Evolutionary conservation across 2,888 invertebrate genomes (phyloP), one percentile per base, ranked within the genome.

Genomic region (Idaea biselata): DNA sequence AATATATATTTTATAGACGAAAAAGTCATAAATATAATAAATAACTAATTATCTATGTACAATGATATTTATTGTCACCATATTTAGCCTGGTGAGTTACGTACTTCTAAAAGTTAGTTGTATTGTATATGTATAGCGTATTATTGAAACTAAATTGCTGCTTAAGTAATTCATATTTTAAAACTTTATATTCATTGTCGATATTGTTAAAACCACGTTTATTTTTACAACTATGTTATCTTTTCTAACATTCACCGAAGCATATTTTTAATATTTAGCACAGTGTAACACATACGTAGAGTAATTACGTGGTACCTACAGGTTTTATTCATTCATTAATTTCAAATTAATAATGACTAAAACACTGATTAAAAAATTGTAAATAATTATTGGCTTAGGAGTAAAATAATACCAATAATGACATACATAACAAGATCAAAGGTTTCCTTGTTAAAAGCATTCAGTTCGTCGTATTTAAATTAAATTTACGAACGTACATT

Each of bases 11-110:
- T 73, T 71, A 72, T 68, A 75, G 79, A 80, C 78, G 78, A 78
- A 77, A 76, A 77, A 78, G 71, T 68, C 56, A 65, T 62, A 62
- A 64, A 60, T 67, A 55, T 7, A 11, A 18, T 11, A 18, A 56
- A 5, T 65, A 62, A 61, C 59, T 68, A 66, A 86, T 86, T 89
- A 87, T 81, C 82, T 90, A 89, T 89, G 75, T 91, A 91, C 89
- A 91, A 75, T 87, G 88, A 89, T 89, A 89, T 83, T 91, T 91
- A 91, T 90, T 90, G 90, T 91, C 91, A 91, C 91, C 91, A 90
- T 88, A 80, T 81, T 78, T 79, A 82, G 74, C 68, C 63, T 90
- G 91, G 91, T 90, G 90, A 91, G 79, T 81, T 81, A 82, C 59
- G 58, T 56, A 17, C 31, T n/a, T 58, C 14, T 62, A 54, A 59